Base-by-base conservation (phyloP, 2,797 vertebrate genomes). In the Moxostoma hubbsi region DNA sequence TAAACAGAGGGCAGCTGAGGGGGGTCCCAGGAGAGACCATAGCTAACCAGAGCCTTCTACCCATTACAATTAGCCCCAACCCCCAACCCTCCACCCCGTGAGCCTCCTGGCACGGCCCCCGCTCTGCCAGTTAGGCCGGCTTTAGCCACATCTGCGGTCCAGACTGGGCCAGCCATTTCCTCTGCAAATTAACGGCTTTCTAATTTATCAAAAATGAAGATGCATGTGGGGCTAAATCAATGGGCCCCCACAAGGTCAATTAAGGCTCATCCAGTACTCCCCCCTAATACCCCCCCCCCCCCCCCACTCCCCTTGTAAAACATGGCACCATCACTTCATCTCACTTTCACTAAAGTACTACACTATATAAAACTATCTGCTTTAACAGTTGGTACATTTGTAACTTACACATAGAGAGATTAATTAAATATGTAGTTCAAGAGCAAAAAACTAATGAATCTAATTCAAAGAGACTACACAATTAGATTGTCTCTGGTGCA, bases 201-300 rank as follows among this genome's bases (percentile, higher is more conserved):
- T 98, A 98, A 98, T 98, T 97, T 97, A 97, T 97, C 95, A 97
- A 95, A 95, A 96, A 93, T 96, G 95, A 98, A 97, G 96, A 97
- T 94, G 94, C 96, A 95, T 93, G 92, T 93, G 93, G 92, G 93
- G 90, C 91, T 94, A 93, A 98, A 97, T 97, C 96, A 96, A 96
- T 96, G 94, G 90, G 93, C 90, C 91, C 96, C 95, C 89, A 93
- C 96, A 98, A 97, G 96, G 96, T 98, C 97, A 98, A 97, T 97
- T 97, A 96, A 81, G 91, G 91, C 90, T 87, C 90, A 89, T 92
- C 89, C 46, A 49, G 73, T 36, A 24, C n/a, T 75, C n/a, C 24
- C 46, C 50, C 24, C 6, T 18, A 18, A 18, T 18, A 18, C 18
- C 43, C 53, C 69, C 73, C 36, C 43, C n/a, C n/a, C n/a, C n/a